A percentile compares a stretch with the other conserved stretches of the same genome.
Conservation (phyloP, 2,888 invertebrate species). For the Hemithea aestivaria region DNA sequence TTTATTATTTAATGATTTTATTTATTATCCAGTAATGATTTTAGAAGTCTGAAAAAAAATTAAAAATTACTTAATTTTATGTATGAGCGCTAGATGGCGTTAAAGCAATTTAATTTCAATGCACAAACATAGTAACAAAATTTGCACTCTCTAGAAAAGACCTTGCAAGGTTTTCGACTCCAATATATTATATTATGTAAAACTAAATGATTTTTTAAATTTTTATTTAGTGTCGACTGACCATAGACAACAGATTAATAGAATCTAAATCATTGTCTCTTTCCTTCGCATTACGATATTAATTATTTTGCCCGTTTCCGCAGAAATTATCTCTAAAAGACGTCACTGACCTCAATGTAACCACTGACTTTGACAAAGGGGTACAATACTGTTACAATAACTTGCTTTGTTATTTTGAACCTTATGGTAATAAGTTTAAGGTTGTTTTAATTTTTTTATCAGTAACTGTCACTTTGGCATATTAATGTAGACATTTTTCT, state of each 20-base stretch:
- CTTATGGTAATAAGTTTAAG: constrained; percentile 7
- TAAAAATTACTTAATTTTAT: too few species aligned
- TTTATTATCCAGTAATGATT: too few species aligned
- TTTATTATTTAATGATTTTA: too few species aligned
- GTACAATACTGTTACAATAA: constrained; percentile 8
- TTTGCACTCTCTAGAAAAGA: too few species aligned
- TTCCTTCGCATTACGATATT: constrained; percentile 28
- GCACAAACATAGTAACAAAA: too few species aligned
- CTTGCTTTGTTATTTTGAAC: constrained; percentile 22
- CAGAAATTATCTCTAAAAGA: constrained; percentile 58
- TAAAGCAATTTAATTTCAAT: too few species aligned
- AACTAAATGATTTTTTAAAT: too few species aligned
- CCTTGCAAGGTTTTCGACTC: too few species aligned
- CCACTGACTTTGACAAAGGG: constrained; percentile 35
- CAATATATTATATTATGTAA: too few species aligned
- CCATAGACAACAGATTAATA: constrained; percentile 43
- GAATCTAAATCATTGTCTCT: constrained; percentile 25
- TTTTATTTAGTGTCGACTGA: constrained; percentile 36
- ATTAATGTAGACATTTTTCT: constrained; percentile 30
- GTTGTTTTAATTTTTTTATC: constrained; percentile 20
- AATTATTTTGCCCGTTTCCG: constrained; percentile 45
- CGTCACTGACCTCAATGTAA: constrained; percentile 73
- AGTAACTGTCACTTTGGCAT: constrained; percentile 22
- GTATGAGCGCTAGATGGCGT: too few species aligned
- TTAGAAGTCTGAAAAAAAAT: too few species aligned